These are phyloP conservation scores for Paedocypris micromegethes DNA, from an alignment of 2,797 vertebrate species.

Conservation along the genomic window DNA sequence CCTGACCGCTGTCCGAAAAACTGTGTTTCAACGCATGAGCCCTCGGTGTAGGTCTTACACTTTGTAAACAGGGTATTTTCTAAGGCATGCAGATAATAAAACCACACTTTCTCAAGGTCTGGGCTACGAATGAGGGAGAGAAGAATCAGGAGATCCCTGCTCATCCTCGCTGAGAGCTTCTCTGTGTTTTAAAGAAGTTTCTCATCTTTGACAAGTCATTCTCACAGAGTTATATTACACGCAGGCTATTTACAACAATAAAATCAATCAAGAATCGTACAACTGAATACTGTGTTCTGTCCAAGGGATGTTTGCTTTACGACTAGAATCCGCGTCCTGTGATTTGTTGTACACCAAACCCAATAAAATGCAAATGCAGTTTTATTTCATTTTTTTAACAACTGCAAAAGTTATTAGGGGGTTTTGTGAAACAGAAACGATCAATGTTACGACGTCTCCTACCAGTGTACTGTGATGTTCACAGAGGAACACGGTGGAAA, in stretches of 20 bases:
- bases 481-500: too few relatives aligned
- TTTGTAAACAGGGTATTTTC: conserved; percentile 74
- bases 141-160: not conserved
- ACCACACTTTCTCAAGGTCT: conserved; percentile 41
- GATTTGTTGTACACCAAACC: too few relatives aligned
- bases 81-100: conserved; percentile 64
- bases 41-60: conserved; percentile 52
- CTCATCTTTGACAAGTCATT: conserved; percentile 44
- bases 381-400: too few relatives aligned
- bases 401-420: too few relatives aligned
- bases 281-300: conserved; percentile 32
- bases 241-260: conserved; percentile 56
- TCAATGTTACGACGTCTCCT: too few relatives aligned
- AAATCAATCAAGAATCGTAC: conserved; percentile 41
- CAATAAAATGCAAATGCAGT: too few relatives aligned
- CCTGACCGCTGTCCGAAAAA: conserved; percentile 28
- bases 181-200: conserved; percentile 47
- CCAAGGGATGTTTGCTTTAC: too few relatives aligned
- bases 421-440: too few relatives aligned
- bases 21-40: conserved; percentile 55
- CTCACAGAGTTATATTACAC: conserved; percentile 57
- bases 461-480: too few relatives aligned
- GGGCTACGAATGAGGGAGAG: not conserved
- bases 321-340: too few relatives aligned
- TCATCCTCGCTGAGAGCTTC: conserved; percentile 25